Evolutionary conservation across 2,797 vertebrate genomes (phyloP).

Genomic region (Microcaecilia unicolor): DNA sequence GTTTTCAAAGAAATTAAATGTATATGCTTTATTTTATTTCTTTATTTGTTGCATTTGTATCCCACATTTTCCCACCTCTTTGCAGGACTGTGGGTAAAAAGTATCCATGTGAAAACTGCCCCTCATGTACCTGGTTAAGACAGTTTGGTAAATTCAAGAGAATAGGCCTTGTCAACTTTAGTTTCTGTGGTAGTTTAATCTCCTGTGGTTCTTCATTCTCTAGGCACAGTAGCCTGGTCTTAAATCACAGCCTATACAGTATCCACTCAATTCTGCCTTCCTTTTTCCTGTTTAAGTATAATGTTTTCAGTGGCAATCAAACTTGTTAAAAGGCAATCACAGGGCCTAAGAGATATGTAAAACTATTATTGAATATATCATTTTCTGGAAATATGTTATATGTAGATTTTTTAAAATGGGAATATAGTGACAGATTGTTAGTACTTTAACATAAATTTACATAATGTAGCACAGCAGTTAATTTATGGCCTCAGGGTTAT

Average conservation of each 20-base stretch:
- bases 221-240: no score
- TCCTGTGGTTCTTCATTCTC: background rate
- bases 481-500: slow-evolving; percentile 53
- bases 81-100: no score
- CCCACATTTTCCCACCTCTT: no score
- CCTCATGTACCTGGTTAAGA: no score
- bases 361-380: slow-evolving; percentile 52
- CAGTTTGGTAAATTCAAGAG: no score
- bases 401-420: slow-evolving; percentile 53
- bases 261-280: no score
- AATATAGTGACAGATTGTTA: slow-evolving; percentile 49
- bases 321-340: slow-evolving; percentile 33
- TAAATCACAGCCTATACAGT: background rate
- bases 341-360: slow-evolving; percentile 22
- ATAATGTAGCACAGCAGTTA: slow-evolving; percentile 56
- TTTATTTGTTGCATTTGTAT: no score
- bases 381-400: slow-evolving; percentile 51
- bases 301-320: slow-evolving; percentile 20
- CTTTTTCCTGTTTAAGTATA: slow-evolving; percentile 4
- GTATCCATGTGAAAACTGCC: no score
- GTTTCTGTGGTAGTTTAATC: accelerated
- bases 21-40: no score
- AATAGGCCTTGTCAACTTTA: accelerated
- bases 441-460: slow-evolving; percentile 66
- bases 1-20: no score